Conservation (phyloP, 2,113 vertebrate species). For the Montifringilla adamsi region DNA sequence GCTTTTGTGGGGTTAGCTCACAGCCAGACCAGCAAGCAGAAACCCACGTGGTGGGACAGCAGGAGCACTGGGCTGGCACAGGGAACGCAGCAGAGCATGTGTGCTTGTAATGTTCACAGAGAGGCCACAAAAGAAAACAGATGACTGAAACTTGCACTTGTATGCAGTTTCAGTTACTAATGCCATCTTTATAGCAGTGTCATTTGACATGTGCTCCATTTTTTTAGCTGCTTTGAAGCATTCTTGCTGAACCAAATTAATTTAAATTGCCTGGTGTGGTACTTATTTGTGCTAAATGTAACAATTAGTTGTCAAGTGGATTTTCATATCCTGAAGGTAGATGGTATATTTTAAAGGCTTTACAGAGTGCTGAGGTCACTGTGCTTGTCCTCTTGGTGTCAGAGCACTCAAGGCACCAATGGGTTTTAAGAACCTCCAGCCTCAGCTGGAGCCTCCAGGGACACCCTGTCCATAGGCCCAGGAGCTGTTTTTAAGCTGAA, state of each 20-base stretch:
- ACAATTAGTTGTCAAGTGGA: neutral
- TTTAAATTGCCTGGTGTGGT: neutral
- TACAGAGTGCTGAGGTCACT: neutral
- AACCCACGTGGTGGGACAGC: neutral
- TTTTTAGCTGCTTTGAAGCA: neutral
- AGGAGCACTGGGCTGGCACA: neutral
- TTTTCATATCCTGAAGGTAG: neutral
- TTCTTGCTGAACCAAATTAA: neutral
- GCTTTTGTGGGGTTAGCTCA: neutral
- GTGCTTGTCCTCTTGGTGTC: neutral
- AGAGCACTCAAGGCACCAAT: neutral
- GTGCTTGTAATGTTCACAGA: neutral
- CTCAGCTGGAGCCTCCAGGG: neutral
- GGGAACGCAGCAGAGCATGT: neutral
- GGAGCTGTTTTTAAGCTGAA: neutral
- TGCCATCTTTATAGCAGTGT: neutral
- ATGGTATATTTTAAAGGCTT: neutral
- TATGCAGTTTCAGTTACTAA: neutral
- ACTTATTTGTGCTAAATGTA: neutral
- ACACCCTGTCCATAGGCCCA: neutral
- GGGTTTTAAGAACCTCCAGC: neutral
- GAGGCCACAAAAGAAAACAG: neutral
- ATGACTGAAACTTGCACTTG: neutral
- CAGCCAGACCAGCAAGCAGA: neutral
- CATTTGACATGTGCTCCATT: neutral